Evolutionary conservation across 1,140 invertebrate genomes (phyloP).

Genomic region (Aphidius ervi): DNA sequence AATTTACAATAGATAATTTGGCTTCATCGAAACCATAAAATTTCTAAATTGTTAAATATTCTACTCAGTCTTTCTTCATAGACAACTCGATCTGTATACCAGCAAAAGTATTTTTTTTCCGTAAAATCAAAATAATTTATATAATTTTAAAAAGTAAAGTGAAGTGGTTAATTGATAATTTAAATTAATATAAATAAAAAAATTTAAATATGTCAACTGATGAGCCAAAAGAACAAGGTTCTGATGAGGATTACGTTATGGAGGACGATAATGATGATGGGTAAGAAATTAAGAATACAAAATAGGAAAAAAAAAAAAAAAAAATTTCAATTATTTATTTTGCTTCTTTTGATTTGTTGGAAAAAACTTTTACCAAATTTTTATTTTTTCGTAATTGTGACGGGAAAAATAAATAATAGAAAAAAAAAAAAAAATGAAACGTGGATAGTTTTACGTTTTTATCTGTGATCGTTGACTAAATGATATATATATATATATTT

Average conservation of each 20-base stretch:
- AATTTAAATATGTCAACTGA: too few relatives aligned
- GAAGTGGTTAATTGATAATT: background rate
- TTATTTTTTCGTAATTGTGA: too few relatives aligned
- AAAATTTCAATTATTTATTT: too few relatives aligned
- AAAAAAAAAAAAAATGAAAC: background rate
- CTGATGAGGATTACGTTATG: too few relatives aligned
- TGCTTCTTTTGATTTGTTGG: too few relatives aligned
- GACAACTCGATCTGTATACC: background rate
- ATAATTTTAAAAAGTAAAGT: background rate
- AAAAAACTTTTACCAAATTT: too few relatives aligned
- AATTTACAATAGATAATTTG: constrained; percentile 17
- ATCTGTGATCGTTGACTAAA: background rate
- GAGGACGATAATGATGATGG: too few relatives aligned
- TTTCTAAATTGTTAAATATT: background rate
- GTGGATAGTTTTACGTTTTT: background rate
- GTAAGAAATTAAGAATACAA: too few relatives aligned
- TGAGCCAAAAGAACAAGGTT: too few relatives aligned
- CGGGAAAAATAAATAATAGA: too few relatives aligned
- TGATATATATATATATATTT: background rate
- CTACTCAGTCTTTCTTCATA: constrained; percentile 8
- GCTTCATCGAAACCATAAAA: constrained; percentile 14
- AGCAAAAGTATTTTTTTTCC: constrained; percentile 1
- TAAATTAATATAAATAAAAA: background rate
- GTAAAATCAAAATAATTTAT: background rate
- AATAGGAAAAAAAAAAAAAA: too few relatives aligned